Evolutionary conservation across 2,113 vertebrate genomes (phyloP), one percentile per base, ranked within the genome.

Genomic region (Nematolebias whitei): DNA sequence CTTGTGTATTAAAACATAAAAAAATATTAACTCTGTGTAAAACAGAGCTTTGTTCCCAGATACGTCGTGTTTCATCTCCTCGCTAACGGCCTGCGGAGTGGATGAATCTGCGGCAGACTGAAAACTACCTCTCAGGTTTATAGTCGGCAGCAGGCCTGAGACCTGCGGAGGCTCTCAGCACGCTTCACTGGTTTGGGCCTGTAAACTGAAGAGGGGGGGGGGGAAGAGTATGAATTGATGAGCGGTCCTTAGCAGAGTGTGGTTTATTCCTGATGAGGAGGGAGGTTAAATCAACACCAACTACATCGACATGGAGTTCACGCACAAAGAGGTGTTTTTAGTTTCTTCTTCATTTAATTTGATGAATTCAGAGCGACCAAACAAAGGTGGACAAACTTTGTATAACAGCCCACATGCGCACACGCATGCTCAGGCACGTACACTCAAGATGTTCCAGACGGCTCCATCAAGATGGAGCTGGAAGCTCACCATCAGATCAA

Each of bases 71-170:
- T 82, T 73, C 60, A 67, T 80, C 63, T 78, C 62, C 44, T 3
- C 18, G 2, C 38, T 56, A 74, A 47, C 43, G 18, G 51, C 63
- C 12, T 64, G 64, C 71, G n/a, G 63, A 72, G 12, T 58, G 71
- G 22, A 13, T 6, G 41, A 29, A 35, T 57, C 56, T 74, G 53
- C 56, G 60, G 65, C 52, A 75, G n/a, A 77, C 40, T 55, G 69
- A 80, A 75, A 86, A 82, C 87, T 79, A 44, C 45, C 51, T 65
- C 38, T 59, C 50, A 35, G 62, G 72, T 83, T 78, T 82, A 76
- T 23, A 29, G 55, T 60, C 62, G 41, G 14, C 63, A 63, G 58
- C 52, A 58, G 77, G 64, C 19, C 50, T 61, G 60, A 24, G 71
- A 64, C 41, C 39, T 71, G 75, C 1, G 2, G 69, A 62, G 1